Evolutionary conservation across 2,797 vertebrate species (phyloP), one percentile per base, ranked within the genome.

Genomic region (Protosalanx chinensis): DNA sequence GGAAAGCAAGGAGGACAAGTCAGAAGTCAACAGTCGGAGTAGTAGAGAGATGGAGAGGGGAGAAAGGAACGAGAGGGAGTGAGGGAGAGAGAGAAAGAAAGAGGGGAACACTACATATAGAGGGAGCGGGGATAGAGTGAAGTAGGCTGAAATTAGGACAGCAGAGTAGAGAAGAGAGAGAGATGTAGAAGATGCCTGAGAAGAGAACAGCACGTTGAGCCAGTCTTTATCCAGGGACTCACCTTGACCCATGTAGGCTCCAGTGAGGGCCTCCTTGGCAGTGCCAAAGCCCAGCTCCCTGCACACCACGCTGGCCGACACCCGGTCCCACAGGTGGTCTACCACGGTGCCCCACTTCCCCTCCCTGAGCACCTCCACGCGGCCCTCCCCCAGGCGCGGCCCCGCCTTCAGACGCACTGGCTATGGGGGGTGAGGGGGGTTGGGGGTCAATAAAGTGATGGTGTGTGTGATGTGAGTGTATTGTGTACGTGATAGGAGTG

Each of bases 201-300:
- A 46, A 46, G 8, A 46, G 10, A 10, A 12, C 41, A 46, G 41
- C 10, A 46, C 7, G 3, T 46, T 46, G 41, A 46, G 41, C 12
- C 41, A 46, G 12, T 46, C 3, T 27, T 27, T 68, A 23, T 5
- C 8, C 63, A 8, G 20, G 41, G 13, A 74, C 80, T 94, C 71
- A 98, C 97, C 97, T 95, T 98, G 97, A 58, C 97, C 98, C 94
- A 98, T 91, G 70, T 88, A 94, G 41, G 96, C 96, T 84, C 94
- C 94, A 3, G 88, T 79, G 35, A 95, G 87, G 56, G 95, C 97
- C 70, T 99, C 95, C 76, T 90, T 91, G 0, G 98, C 97, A 0
- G 94, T 92, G 33, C 97, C 97, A 0, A 94, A 98, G 71, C 97
- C 98, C 75, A 99, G 91, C 76, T 98, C 96, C 74, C 97, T 94